Percentiles rank a stretch among this genome's conserved stretches.
Evolutionary conservation across 2,113 vertebrate species (phyloP).

Genomic region (Pseudopipra pipra): DNA sequence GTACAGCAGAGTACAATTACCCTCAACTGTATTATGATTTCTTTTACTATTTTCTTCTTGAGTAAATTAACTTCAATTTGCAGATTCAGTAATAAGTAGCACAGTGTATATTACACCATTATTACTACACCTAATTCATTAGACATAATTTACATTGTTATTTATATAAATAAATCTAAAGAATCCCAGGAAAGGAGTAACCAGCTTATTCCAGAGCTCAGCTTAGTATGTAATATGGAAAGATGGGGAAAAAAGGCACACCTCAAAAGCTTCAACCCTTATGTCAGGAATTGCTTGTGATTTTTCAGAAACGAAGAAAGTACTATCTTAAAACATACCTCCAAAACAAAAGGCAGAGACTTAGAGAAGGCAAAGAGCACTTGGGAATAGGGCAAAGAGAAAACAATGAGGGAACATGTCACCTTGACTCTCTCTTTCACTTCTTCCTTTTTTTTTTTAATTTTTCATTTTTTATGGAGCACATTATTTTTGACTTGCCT

Average conservation of each 20-base stretch:
- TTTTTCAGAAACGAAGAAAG: neutral
- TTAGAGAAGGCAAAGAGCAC: neutral
- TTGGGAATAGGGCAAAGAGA: neutral
- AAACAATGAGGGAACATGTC: neutral
- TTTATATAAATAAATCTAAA: conserved; percentile 7
- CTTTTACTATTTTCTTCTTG: neutral
- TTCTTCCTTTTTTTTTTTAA: neutral
- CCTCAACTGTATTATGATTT: neutral
- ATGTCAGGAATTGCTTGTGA: neutral
- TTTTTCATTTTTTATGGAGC: neutral
- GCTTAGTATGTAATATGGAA: neutral
- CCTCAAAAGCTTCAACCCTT: neutral
- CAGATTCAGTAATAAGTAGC: conserved; percentile 6
- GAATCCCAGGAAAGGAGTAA: neutral
- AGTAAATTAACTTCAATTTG: conserved; percentile 50
- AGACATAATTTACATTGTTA: conserved; percentile 34
- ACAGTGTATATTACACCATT: neutral
- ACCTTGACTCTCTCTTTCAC: neutral
- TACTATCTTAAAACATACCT: neutral
- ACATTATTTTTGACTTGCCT: neutral
- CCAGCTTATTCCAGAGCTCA: neutral
- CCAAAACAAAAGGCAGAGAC: neutral
- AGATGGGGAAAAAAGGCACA: neutral
- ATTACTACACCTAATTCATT: conserved; percentile 16
- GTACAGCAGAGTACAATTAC: neutral